These are phyloP conservation scores for Achlya flavicornis DNA, from an alignment of 2,888 invertebrate species.

Conservation along the genomic window DNA sequence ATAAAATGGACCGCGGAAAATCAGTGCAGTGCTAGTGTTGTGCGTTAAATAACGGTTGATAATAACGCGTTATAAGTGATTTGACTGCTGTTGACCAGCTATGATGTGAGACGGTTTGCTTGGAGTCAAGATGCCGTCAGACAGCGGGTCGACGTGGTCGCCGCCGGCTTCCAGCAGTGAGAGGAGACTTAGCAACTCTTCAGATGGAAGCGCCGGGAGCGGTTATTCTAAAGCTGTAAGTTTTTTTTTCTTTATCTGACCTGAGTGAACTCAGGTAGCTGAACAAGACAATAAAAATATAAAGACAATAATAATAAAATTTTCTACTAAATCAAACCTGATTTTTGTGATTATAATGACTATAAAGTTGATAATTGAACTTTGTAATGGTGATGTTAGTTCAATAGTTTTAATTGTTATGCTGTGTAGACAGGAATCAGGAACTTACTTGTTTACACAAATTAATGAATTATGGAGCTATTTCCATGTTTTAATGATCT, in stretches of 20 bases:
- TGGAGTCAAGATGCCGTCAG: slow-evolving; percentile 75
- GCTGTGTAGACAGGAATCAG: not conserved
- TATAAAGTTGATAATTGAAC: no score
- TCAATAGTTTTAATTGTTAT: not conserved
- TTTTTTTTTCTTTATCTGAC: slow-evolving; percentile 28
- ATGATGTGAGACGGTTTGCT: slow-evolving; percentile 72
- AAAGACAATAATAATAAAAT: no score
- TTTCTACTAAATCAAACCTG: no score
- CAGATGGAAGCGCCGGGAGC: slow-evolving; percentile 80
- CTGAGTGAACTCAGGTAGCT: not conserved
- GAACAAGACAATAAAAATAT: no score
- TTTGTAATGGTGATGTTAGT: not conserved
- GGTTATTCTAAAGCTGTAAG: slow-evolving; percentile 81
- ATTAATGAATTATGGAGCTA: not conserved
- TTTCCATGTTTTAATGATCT: not conserved
- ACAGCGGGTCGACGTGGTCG: slow-evolving; percentile 78
- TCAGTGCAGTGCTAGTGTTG: slow-evolving; percentile 56
- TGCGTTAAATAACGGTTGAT: slow-evolving; percentile 33
- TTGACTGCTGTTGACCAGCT: slow-evolving; percentile 37
- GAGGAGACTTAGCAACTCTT: slow-evolving; percentile 79
- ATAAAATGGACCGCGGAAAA: slow-evolving; percentile 61
- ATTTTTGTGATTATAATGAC: no score
- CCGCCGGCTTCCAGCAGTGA: slow-evolving; percentile 77
- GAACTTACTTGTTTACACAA: not conserved
- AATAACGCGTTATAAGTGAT: slow-evolving; percentile 43